A percentile compares a stretch with the other conserved stretches of the same genome.
Evolutionary conservation across 2,797 vertebrate species (phyloP).

Genomic region (Carduelis carduelis): DNA sequence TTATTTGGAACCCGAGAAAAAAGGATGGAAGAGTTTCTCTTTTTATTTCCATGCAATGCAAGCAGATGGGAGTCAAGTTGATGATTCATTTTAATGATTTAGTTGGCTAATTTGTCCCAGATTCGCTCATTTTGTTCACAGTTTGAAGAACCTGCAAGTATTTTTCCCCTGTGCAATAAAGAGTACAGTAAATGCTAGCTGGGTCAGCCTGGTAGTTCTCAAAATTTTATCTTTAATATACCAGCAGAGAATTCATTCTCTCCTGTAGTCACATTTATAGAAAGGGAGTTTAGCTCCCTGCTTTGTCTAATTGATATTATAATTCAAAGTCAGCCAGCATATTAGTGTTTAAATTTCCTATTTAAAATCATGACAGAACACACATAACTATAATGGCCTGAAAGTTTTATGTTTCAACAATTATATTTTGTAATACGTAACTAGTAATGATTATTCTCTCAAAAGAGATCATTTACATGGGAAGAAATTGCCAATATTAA

Average conservation of each 20-base stretch:
- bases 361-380: slow-evolving; percentile 28
- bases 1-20: neutral
- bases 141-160: neutral
- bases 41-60: neutral
- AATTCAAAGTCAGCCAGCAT: slow-evolving; percentile 14
- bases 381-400: neutral
- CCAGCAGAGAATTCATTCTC: neutral
- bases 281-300: neutral
- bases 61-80: neutral
- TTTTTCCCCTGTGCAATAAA: neutral
- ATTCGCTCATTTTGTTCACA: neutral
- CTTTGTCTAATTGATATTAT: slow-evolving; percentile 22
- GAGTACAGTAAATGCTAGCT: neutral
- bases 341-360: neutral
- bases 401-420: neutral
- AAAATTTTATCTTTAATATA: neutral
- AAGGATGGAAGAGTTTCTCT: neutral
- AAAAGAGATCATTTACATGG: neutral
- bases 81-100: neutral
- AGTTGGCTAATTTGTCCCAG: neutral
- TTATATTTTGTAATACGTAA: neutral
- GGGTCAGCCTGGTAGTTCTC: neutral
- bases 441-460: neutral
- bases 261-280: neutral
- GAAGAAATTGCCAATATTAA: neutral